Base-by-base conservation (phyloP, 1,140 invertebrate species). In the Nasonia longicornis region DNA sequence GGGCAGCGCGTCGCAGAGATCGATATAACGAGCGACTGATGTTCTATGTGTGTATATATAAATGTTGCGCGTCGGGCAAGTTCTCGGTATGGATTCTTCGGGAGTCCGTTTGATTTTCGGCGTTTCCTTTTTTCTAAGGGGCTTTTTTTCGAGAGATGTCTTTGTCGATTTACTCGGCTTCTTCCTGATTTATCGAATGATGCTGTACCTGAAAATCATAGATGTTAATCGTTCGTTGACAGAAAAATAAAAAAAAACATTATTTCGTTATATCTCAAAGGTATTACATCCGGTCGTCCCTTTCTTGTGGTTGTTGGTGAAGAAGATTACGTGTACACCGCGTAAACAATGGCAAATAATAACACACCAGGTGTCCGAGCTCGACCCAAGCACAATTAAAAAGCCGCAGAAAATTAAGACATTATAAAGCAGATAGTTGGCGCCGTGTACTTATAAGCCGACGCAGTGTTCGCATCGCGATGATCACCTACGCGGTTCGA, bases 21-120 rank as follows among this genome's bases (percentile, higher is more conserved):
- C 66, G 22, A 29, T 69, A 75, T 80, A 80, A 80, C 45, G 63
- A 64, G 35, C n/a, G 14, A 63, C 67, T 20, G 26, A 14, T 11
- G 35, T 35, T 31, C 3, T 31, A 26, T 38, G 2, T 20, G 16
- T 58, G 6, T 58, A 58, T 20, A 20, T 58, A 20, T 26, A 26
- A 20, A 20, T 58, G 52, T 20, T 58, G 52, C 16, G 16, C 20
- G 52, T 58, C 3, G 16, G 14, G 3, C 20, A 4, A 29, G n/a
- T 81, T 81, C 79, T 22, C n/a, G 45, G 79, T 76, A 81, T 11
- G 48, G 48, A 81, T 81, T 81, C 79, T 79, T 79, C 52, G 48
- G 67, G 16, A 38, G 42, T 48, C 29, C 29, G 72, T 42, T 52
- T 74, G 42, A 14, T 74, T 73, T 71, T 71, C 35, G 48, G 48